A percentile compares a stretch with the other conserved stretches of the same genome.
Evolutionary conservation across 2,113 vertebrate genomes (phyloP).

Genomic region (Oreamnos americanus): DNA sequence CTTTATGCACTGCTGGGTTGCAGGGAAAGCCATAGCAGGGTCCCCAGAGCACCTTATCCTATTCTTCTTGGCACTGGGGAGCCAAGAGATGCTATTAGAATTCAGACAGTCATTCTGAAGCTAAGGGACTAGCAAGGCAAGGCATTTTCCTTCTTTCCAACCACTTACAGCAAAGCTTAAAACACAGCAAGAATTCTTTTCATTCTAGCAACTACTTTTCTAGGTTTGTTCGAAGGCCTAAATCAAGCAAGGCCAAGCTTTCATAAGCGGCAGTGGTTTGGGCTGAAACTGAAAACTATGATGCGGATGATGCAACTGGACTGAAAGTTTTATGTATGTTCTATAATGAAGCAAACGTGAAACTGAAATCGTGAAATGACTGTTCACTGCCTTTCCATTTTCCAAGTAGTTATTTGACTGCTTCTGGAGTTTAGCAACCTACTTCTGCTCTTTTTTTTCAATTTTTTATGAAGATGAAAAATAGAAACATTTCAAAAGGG

Average conservation of each 20-base stretch:
- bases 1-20: not conserved
- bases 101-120: not conserved
- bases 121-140: not conserved
- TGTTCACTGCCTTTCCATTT: slow-evolving; percentile 39
- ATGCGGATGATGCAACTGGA: not conserved
- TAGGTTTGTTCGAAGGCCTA: slow-evolving; percentile 28
- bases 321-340: not conserved
- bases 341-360: not conserved
- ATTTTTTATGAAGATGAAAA: not conserved
- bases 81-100: not conserved
- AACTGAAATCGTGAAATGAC: slow-evolving; percentile 46
- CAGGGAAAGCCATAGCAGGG: not conserved
- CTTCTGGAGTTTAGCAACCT: not conserved
- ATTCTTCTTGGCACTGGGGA: not conserved
- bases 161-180: not conserved
- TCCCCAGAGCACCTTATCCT: too few species aligned
- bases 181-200: not conserved
- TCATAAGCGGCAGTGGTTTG: not conserved
- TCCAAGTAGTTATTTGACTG: slow-evolving; percentile 41
- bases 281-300: slow-evolving; percentile 42
- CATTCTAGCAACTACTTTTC: slow-evolving; percentile 16
- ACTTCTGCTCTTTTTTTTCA: not conserved
- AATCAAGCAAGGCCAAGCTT: not conserved
- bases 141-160: not conserved
- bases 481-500: not conserved